Percentiles rank a stretch among this genome's conserved stretches.
Evolutionary conservation across 2,113 vertebrate genomes (phyloP).

Genomic region (Eulacestoma nigropectus): DNA sequence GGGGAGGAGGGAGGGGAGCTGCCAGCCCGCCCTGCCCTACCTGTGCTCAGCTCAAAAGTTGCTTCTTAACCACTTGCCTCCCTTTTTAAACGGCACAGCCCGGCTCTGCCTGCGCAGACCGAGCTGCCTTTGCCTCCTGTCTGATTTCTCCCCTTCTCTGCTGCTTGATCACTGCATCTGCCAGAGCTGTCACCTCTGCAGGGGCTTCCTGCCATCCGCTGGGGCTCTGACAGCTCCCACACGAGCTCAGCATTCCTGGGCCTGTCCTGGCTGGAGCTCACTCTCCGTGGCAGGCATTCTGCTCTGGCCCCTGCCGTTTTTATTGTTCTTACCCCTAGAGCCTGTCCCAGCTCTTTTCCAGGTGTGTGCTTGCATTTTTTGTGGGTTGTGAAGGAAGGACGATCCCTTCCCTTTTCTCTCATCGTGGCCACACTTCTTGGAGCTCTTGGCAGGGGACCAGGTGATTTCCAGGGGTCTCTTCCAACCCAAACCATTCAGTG

Average conservation of each 20-base stretch:
- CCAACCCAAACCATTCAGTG: not conserved
- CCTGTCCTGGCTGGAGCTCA: rapidly evolving
- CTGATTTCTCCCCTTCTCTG: not conserved
- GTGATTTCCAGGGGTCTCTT: not conserved
- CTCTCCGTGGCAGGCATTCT: not conserved
- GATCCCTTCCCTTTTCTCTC: not conserved
- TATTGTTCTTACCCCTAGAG: not conserved
- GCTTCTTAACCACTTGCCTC: not conserved
- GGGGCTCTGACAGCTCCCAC: constrained; percentile 8
- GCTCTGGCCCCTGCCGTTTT: not conserved
- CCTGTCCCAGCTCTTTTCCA: not conserved
- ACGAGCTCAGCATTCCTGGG: not conserved
- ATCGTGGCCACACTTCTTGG: rapidly evolving
- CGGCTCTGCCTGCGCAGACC: not conserved
- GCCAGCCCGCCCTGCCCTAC: not conserved
- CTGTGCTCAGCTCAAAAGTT: not conserved
- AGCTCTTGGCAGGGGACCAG: not conserved
- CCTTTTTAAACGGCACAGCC: not conserved
- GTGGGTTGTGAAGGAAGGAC: not conserved
- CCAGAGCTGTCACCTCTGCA: constrained; percentile 28
- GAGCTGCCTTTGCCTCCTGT: not conserved
- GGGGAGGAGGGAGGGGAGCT: not conserved
- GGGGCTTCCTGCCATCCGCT: not conserved
- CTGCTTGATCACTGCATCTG: not conserved
- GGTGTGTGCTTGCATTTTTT: rapidly evolving